phyloP scores from a whole-genome alignment of 1,140 invertebrate genomes.

The Agrypnia vestita region DNA sequence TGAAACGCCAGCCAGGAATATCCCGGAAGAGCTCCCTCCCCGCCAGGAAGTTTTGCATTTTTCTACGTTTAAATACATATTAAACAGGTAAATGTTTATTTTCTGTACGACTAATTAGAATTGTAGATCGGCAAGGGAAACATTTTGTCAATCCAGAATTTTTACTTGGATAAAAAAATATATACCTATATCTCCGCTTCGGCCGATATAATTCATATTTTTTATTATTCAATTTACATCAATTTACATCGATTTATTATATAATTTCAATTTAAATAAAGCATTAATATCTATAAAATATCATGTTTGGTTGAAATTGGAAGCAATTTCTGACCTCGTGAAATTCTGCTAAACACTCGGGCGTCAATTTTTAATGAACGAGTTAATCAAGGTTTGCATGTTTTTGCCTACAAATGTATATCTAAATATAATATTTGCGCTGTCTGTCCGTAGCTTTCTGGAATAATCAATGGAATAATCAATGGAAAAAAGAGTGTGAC shows the following conservation, averaged over 20 bases:
- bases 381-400: no score
- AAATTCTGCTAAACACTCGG: background rate
- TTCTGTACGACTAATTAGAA: slow-evolving; percentile 51
- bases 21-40: slow-evolving; percentile 19
- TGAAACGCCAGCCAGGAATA: slow-evolving; percentile 42
- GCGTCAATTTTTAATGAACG: background rate
- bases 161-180: background rate
- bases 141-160: slow-evolving; percentile 31
- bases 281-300: background rate
- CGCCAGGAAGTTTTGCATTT: slow-evolving; percentile 47
- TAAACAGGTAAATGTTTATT: slow-evolving; percentile 61
- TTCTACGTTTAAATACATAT: slow-evolving; percentile 59
- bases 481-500: no score
- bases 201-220: background rate
- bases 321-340: background rate
- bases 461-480: no score
- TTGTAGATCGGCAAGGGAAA: slow-evolving; percentile 50
- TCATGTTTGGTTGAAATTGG: background rate
- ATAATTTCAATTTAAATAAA: slow-evolving; percentile 6
- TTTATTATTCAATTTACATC: background rate
- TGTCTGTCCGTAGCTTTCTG: no score
- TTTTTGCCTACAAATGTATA: no score
- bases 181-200: background rate
- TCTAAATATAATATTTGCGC: no score
- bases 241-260: slow-evolving; percentile 11